These are phyloP conservation scores for Casuarius casuarius DNA, from an alignment of 2,113 vertebrate genomes.

Conservation along the genomic window DNA sequence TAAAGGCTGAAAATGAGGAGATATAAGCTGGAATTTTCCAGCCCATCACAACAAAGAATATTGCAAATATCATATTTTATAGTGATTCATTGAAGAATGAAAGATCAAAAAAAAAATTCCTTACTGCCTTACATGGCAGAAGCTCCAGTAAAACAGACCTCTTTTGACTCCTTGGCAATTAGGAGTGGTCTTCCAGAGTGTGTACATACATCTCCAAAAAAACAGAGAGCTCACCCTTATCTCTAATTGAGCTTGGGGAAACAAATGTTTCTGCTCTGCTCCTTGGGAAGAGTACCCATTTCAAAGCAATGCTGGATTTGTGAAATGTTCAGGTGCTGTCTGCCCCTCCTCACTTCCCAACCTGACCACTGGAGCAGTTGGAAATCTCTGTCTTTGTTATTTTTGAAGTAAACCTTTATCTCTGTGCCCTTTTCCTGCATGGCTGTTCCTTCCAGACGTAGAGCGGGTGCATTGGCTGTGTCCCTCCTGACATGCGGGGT, in stretches of 20 bases:
- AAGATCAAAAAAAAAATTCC: neutral
- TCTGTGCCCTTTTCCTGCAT: neutral
- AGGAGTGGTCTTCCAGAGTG: neutral
- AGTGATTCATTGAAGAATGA: neutral
- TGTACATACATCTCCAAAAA: neutral
- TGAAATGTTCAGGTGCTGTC: neutral
- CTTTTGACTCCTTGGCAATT: neutral
- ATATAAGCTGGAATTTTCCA: neutral
- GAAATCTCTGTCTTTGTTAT: neutral
- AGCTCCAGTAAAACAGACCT: neutral
- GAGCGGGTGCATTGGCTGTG: neutral
- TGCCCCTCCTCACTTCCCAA: neutral
- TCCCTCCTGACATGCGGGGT: neutral
- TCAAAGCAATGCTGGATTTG: neutral
- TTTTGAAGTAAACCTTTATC: neutral
- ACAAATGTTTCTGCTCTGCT: neutral
- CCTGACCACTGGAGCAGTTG: neutral
- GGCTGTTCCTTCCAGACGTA: neutral
- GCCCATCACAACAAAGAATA: neutral
- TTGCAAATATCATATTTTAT: neutral
- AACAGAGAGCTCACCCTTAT: neutral
- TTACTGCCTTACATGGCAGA: neutral
- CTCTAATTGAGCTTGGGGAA: neutral
- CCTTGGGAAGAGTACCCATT: accelerated
- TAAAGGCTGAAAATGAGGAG: neutral